Evolutionary conservation across 2,797 vertebrate species (phyloP).

Genomic region (Acanthurus leucopareius): DNA sequence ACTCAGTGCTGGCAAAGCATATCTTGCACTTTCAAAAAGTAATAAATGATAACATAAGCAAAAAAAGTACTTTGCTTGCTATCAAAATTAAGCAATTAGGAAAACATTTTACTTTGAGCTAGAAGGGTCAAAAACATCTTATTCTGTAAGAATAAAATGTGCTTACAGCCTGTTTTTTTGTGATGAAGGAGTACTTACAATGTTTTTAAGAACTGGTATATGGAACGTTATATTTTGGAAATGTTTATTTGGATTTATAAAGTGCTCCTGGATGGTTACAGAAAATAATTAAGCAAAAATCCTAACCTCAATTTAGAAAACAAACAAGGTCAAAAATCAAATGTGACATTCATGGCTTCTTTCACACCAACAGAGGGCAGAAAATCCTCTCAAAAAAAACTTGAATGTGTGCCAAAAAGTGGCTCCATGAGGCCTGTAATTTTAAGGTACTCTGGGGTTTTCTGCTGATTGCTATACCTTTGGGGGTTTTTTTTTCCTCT

Average conservation of each 20-base stretch:
- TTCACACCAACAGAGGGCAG: conserved; percentile 78
- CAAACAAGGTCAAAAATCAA: not conserved
- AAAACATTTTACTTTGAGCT: not conserved
- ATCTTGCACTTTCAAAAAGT: not conserved
- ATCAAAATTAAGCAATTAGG: not conserved
- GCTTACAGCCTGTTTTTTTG: not conserved
- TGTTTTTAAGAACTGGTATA: not conserved
- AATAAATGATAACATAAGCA: not conserved
- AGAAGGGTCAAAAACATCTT: not conserved
- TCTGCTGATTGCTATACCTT: conserved; percentile 71
- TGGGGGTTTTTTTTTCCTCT: conserved; percentile 45
- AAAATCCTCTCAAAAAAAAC: conserved; percentile 43
- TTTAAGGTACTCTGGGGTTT: conserved; percentile 74
- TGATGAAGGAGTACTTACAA: not conserved
- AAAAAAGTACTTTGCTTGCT: not conserved
- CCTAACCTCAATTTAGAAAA: not conserved
- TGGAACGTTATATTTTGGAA: not conserved
- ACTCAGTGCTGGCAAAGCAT: not conserved
- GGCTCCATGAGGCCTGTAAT: conserved; percentile 64
- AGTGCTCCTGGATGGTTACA: not conserved
- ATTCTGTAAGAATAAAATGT: not conserved
- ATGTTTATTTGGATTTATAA: not conserved
- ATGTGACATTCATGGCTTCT: not conserved
- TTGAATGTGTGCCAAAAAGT: conserved; percentile 59
- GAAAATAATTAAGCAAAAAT: not conserved